Base-by-base conservation (phyloP, 2,797 vertebrate species). In the Phaenicophaeus curvirostris region DNA sequence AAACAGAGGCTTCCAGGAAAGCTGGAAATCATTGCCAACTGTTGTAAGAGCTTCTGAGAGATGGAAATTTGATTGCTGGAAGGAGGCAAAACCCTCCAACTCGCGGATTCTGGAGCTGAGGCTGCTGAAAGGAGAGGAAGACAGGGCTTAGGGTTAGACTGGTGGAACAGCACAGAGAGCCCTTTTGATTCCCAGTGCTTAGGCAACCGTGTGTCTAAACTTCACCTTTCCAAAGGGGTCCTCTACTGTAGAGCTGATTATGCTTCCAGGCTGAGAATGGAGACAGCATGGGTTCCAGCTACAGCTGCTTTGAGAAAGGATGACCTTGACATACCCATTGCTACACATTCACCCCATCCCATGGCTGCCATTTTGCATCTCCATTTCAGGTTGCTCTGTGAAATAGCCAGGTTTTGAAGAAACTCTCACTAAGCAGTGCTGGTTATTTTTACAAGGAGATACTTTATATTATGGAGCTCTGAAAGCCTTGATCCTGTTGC, bases 341-440 rank as follows among this genome's bases (percentile, higher is more conserved):
- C 42, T 57, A 75, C n/a, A 41, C 13, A 10, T 67, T 33, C 0
- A 4, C 25, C 8, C 25, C 3, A 1, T 53, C 13, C 15, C 28
- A 41, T 1, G 1, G 27, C 62, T 62, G 30, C 31, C 55, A 33
- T 28, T 37, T 42, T 2, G 0, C 35, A 46, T 9, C 73, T 74
- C 61, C 19, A n/a, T 46, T 31, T n/a, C 65, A 55, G 7, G 31
- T 24, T 65, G 27, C 28, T 35, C 11, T 55, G 46, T 72, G 65
- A 55, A 76, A n/a, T 8, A 35, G 16, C 6, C 27, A 37, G 5
- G 48, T 55, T 71, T 77, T 67, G 18, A 21, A 28, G 25, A 25
- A 41, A 69, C 19, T 3, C 23, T 30, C 69, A 42, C 13, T 39
- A 48, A 8, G 25, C 9, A 72, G 11, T 21, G 23, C 25, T 79